These are phyloP conservation scores for Stichodactyla helianthus DNA, from an alignment of 64 coral and sea anemone species.

Conservation along the genomic window DNA sequence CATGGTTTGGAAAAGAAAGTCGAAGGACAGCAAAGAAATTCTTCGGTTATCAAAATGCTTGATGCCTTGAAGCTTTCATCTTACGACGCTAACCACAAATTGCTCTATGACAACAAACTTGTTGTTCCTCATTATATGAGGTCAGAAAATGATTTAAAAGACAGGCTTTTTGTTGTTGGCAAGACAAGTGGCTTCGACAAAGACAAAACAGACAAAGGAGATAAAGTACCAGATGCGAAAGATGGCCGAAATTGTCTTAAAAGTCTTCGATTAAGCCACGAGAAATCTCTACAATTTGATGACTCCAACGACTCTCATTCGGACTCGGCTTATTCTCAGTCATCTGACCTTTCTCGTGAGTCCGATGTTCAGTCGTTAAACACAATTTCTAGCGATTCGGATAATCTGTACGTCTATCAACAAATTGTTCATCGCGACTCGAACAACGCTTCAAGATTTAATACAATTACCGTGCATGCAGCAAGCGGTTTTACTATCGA, in stretches of 20 bases:
- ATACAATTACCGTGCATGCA: constrained; percentile 17
- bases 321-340: constrained; percentile 65
- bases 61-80: constrained; percentile 1
- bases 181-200: background rate
- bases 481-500: constrained; percentile 31
- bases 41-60: constrained; percentile 17
- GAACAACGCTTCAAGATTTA: background rate
- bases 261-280: background rate
- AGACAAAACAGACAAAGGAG: background rate
- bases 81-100: background rate
- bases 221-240: background rate
- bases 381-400: constrained; percentile 77
- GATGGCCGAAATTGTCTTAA: background rate
- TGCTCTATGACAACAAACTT: background rate
- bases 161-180: background rate
- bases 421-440: constrained; percentile 2
- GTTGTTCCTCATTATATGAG: background rate
- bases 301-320: constrained; percentile 51
- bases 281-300: background rate
- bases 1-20: background rate
- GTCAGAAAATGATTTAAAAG: background rate
- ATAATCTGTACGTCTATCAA: constrained; percentile 58
- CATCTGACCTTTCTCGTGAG: constrained; percentile 40
- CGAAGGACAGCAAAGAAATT: background rate
- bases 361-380: constrained; percentile 64